A percentile compares a stretch with the other conserved stretches of the same genome.
Evolutionary conservation across 2,797 vertebrate genomes (phyloP).

Genomic region (Peromyscus attwateri): DNA sequence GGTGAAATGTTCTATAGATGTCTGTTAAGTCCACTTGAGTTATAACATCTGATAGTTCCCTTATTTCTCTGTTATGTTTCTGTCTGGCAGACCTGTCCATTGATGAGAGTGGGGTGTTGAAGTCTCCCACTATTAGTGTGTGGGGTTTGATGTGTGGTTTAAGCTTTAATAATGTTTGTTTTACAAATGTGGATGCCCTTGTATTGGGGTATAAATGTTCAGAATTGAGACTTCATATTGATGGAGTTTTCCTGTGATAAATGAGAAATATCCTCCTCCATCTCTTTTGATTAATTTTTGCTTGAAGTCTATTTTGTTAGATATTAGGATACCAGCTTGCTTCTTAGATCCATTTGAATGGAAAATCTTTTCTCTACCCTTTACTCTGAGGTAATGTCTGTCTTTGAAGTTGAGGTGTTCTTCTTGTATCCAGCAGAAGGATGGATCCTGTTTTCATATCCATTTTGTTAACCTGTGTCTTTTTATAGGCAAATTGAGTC

Average conservation of each 20-base stretch:
- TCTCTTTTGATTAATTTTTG: background rate
- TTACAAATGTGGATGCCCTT: too few species aligned
- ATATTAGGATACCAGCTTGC: background rate
- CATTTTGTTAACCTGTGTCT: too few species aligned
- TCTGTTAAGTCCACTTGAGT: background rate
- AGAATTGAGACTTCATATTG: too few species aligned
- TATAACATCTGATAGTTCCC: background rate
- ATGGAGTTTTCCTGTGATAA: too few species aligned
- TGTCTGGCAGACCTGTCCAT: too few species aligned
- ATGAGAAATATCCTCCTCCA: background rate
- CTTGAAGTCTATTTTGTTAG: background rate
- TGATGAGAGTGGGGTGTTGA: too few species aligned
- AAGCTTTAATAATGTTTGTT: too few species aligned
- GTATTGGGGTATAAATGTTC: too few species aligned
- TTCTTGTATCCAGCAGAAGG: background rate
- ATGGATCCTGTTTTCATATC: background rate
- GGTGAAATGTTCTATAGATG: background rate
- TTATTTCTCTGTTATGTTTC: too few species aligned
- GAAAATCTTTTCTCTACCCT: background rate
- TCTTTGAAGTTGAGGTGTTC: background rate
- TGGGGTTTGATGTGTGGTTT: too few species aligned
- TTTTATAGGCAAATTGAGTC: too few species aligned
- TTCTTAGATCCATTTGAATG: background rate
- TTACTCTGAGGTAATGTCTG: background rate
- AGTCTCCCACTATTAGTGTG: too few species aligned